Conservation (phyloP, 64 coral and sea anemone genomes). For the Orbicella faveolata region DNA sequence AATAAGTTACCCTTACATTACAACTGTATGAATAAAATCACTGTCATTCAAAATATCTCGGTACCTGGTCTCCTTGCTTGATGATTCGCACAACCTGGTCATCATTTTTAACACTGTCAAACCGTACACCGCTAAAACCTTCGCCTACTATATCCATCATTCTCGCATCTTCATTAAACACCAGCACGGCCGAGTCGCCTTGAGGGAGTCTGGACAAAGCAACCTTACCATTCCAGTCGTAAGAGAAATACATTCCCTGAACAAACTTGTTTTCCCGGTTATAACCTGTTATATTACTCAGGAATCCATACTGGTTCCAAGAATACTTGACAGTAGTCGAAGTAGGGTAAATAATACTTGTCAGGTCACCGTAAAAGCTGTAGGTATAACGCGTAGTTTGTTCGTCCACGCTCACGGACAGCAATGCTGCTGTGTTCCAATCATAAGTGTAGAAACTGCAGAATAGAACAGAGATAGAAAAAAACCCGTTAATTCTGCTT, state of each 20-base stretch:
- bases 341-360: slow-evolving; percentile 68
- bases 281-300: slow-evolving; percentile 52
- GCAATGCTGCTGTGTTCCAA: neutral
- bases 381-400: slow-evolving; percentile 59
- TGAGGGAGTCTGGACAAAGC: slow-evolving; percentile 32
- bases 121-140: neutral
- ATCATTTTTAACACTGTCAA: slow-evolving; percentile 1
- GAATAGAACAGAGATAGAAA: neutral
- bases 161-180: slow-evolving; percentile 16
- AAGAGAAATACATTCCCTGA: slow-evolving; percentile 42
- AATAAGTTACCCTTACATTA: no score
- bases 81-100: neutral
- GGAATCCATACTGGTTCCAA: slow-evolving; percentile 59
- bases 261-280: slow-evolving; percentile 29
- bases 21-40: no score
- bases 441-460: slow-evolving; percentile 76
- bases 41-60: neutral
- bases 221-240: slow-evolving; percentile 75
- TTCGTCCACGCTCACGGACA: slow-evolving; percentile 49
- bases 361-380: slow-evolving; percentile 47
- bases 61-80: slow-evolving; percentile 32
- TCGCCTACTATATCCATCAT: slow-evolving; percentile 4
- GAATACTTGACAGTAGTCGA: slow-evolving; percentile 40
- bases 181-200: slow-evolving; percentile 10
- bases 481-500: neutral